A percentile compares a stretch with the other conserved stretches of the same genome.
Conservation (phyloP, 2,888 invertebrate genomes). For the Cryptus armator region DNA sequence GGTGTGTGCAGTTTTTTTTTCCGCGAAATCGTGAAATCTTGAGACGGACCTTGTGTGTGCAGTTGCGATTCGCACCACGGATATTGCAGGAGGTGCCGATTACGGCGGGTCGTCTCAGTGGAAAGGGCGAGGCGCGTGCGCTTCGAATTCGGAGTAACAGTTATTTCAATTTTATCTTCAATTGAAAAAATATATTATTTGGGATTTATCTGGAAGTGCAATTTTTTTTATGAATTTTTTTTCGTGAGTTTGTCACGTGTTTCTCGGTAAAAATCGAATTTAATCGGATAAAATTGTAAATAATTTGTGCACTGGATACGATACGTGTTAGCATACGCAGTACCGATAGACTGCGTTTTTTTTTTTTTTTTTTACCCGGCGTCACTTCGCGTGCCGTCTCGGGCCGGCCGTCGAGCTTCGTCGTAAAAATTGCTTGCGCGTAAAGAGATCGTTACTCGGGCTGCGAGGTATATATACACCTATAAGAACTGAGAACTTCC, state of each 20-base stretch:
- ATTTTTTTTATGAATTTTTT: background rate
- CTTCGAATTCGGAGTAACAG: background rate
- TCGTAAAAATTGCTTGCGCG: conserved; percentile 85
- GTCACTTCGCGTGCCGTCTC: conserved; percentile 82
- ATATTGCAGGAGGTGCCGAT: background rate
- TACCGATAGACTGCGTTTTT: conserved; percentile 70
- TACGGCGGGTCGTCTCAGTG: background rate
- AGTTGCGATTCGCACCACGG: background rate
- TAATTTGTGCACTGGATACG: conserved; percentile 63
- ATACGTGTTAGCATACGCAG: conserved; percentile 34
- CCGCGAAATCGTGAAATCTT: conserved; percentile 56
- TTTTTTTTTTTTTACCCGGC: conserved; percentile 59
- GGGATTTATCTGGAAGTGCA: background rate
- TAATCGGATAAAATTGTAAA: conserved; percentile 66
- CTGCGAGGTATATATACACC: conserved; percentile 64
- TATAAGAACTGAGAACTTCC: conserved; percentile 78
- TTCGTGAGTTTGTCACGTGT: background rate
- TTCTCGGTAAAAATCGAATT: background rate
- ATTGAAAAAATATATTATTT: background rate
- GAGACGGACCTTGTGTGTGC: conserved; percentile 18
- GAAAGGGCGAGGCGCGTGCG: background rate
- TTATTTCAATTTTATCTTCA: background rate
- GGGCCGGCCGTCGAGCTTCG: conserved; percentile 81
- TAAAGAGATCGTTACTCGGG: conserved; percentile 83
- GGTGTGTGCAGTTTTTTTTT: conserved; percentile 10